Percentiles rank a stretch among this genome's conserved stretches.
phyloP scores from a whole-genome alignment of 2,113 vertebrate species.

The Ibidorhyncha struthersii region DNA sequence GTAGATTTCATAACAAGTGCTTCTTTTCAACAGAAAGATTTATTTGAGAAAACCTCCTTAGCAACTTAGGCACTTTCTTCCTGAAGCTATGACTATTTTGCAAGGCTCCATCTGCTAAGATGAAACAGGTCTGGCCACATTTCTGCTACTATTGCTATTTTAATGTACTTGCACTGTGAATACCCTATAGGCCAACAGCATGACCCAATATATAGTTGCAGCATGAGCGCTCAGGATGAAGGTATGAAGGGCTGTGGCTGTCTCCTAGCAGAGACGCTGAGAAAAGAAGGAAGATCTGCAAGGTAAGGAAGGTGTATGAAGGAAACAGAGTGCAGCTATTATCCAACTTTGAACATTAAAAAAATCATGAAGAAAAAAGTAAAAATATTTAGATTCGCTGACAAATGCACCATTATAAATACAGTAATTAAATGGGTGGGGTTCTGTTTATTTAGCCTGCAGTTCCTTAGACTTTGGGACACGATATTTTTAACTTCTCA shows the following conservation, averaged over 20 bases:
- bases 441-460: neutral
- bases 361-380: neutral
- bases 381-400: neutral
- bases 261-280: neutral
- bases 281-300: neutral
- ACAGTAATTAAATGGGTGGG: neutral
- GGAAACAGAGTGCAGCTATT: neutral
- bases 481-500: neutral
- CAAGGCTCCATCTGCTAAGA: neutral
- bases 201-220: neutral
- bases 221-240: neutral
- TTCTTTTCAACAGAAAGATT: neutral
- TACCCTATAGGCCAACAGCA: neutral
- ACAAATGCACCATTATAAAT: neutral
- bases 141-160: constrained; percentile 20
- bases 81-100: constrained; percentile 22
- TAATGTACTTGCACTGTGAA: neutral
- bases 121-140: constrained; percentile 41
- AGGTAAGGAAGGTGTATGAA: neutral
- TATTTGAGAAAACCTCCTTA: constrained; percentile 3
- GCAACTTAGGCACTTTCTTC: neutral
- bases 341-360: neutral
- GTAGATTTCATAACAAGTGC: neutral
- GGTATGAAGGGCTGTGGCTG: neutral
- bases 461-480: neutral